phyloP scores from a whole-genome alignment of 1,140 invertebrate genomes.

The Liolophura sinensis region DNA sequence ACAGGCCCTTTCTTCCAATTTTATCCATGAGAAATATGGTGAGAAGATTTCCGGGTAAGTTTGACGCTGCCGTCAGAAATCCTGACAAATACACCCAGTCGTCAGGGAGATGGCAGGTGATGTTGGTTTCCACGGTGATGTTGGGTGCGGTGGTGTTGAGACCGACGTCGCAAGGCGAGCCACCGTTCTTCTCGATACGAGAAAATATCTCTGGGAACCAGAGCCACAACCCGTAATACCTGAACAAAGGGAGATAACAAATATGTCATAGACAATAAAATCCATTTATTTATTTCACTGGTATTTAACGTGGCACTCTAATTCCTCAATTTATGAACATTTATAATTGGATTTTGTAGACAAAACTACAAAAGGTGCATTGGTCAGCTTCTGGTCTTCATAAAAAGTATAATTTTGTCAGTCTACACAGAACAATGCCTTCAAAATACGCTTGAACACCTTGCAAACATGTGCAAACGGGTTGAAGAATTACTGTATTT shows the following conservation, averaged over 20 bases:
- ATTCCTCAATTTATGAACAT: too few species aligned
- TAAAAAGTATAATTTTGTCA: too few species aligned
- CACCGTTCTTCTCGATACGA: constrained; percentile 57
- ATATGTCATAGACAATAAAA: constrained; percentile 8
- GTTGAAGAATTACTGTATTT: too few species aligned
- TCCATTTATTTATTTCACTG: too few species aligned
- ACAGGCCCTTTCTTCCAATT: constrained; percentile 59
- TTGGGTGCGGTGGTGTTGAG: constrained; percentile 23
- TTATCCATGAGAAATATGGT: constrained; percentile 60
- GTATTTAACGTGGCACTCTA: too few species aligned
- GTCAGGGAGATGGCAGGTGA: constrained; percentile 18
- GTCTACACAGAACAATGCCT: too few species aligned
- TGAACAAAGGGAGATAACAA: constrained; percentile 28
- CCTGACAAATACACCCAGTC: constrained; percentile 46
- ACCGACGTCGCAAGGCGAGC: constrained; percentile 44
- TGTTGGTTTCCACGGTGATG: constrained; percentile 8
- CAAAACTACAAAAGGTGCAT: too few species aligned
- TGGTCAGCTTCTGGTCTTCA: too few species aligned
- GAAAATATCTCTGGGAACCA: constrained; percentile 66
- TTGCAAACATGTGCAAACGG: too few species aligned
- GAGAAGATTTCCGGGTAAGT: constrained; percentile 61
- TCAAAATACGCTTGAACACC: too few species aligned
- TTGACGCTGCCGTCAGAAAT: constrained; percentile 51
- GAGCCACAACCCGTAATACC: constrained; percentile 64
- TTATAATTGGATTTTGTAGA: too few species aligned